Evolutionary conservation across 2,888 invertebrate species (phyloP).

Genomic region (Hyposoter dolosus): DNA sequence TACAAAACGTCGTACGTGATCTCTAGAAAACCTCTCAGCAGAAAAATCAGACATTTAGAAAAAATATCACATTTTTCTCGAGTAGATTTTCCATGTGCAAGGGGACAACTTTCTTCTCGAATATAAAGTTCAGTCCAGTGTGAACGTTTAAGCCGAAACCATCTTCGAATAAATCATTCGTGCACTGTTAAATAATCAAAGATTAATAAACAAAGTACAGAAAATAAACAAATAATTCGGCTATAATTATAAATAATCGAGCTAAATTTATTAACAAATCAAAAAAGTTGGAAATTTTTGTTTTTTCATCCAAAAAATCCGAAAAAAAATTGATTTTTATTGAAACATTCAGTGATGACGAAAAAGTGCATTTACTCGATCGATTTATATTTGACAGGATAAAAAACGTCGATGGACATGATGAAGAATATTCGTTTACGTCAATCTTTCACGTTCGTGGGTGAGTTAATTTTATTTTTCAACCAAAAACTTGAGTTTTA

Average conservation of each 20-base stretch:
- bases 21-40: constrained; percentile 22
- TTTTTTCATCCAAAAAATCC: neutral
- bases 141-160: constrained; percentile 20
- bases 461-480: constrained; percentile 35
- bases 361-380: constrained; percentile 21
- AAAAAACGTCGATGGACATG: constrained; percentile 31
- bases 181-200: neutral
- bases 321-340: neutral
- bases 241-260: neutral
- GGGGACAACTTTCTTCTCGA: neutral
- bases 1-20: constrained; percentile 52
- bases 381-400: constrained; percentile 56
- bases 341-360: constrained; percentile 21
- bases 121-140: constrained; percentile 51
- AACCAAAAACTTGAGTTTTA: neutral
- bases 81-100: neutral
- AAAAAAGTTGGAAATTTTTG: neutral
- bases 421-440: constrained; percentile 18
- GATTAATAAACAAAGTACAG: neutral
- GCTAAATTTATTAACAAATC: neutral
- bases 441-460: constrained; percentile 31
- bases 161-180: neutral
- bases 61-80: neutral
- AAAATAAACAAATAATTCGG: neutral
- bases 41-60: neutral